A percentile compares a stretch with the other conserved stretches of the same genome.
These are phyloP conservation scores for Leptinotarsa defecta DNA, from an alignment of 1,140 invertebrate species.

Conservation along the genomic window DNA sequence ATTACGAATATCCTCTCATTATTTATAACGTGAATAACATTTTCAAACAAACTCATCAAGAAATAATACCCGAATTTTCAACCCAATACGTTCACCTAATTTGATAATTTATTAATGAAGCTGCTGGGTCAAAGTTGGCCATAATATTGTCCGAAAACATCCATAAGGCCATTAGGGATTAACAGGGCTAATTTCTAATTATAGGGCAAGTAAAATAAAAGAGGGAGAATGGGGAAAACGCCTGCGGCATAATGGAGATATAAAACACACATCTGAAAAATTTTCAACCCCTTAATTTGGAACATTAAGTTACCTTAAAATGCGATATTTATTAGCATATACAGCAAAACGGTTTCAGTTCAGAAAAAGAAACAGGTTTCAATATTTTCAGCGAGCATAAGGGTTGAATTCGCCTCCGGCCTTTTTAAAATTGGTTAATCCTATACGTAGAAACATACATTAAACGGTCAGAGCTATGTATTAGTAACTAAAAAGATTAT, in stretches of 20 bases:
- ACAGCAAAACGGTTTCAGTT: constrained; percentile 38
- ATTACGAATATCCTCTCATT: constrained; percentile 15
- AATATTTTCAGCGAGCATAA: constrained; percentile 35
- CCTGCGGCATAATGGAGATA: constrained; percentile 30
- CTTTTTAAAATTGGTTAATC: constrained; percentile 45
- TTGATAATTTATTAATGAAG: constrained; percentile 28
- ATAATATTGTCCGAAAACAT: constrained; percentile 31
- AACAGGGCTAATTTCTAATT: constrained; percentile 36
- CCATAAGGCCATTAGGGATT: constrained; percentile 32
- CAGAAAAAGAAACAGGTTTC: constrained; percentile 42
- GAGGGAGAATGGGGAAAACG: constrained; percentile 22
- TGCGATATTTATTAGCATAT: constrained; percentile 44
- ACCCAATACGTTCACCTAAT: constrained; percentile 27
- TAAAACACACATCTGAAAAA: constrained; percentile 42
- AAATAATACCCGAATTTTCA: constrained; percentile 21
- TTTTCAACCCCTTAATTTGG: constrained; percentile 46
- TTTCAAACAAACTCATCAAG: constrained; percentile 28
- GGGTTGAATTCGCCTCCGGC: constrained; percentile 37
- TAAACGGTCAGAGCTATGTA: constrained; percentile 40
- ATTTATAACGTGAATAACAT: constrained; percentile 22
- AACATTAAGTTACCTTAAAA: constrained; percentile 47
- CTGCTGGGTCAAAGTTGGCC: constrained; percentile 24
- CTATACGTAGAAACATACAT: constrained; percentile 43
- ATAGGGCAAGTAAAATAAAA: constrained; percentile 34
- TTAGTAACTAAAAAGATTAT: constrained; percentile 47